Evolutionary conservation across 1,140 invertebrate species (phyloP).

Genomic region (Brachionus angularis): DNA sequence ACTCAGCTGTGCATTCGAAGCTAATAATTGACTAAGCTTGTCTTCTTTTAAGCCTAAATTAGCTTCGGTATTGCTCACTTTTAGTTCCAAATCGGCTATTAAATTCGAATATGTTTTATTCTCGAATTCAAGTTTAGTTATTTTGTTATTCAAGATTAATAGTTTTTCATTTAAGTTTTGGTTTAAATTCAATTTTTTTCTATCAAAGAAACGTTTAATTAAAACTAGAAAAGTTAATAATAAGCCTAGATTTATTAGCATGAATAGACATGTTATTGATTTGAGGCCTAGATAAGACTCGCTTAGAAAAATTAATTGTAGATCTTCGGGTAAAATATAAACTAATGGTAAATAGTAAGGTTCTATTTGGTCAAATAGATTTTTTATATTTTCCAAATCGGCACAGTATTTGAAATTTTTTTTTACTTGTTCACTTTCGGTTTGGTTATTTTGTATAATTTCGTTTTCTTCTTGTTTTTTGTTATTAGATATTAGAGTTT

Average conservation of each 20-base stretch:
- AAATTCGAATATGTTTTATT: background rate
- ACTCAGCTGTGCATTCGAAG: too few species aligned
- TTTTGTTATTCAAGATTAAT: background rate
- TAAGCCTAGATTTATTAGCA: background rate
- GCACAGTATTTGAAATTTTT: too few species aligned
- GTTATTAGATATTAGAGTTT: too few species aligned
- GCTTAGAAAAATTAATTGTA: slow-evolving; percentile 1
- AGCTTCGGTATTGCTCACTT: background rate
- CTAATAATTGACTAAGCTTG: too few species aligned
- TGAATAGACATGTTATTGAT: background rate
- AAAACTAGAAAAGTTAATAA: background rate
- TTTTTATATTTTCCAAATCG: too few species aligned
- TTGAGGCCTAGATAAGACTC: slow-evolving; percentile 4
- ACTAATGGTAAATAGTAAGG: slow-evolving; percentile 29
- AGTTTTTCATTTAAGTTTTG: slow-evolving; percentile 15
- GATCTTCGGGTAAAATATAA: slow-evolving; percentile 11
- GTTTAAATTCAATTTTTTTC: slow-evolving; percentile 21
- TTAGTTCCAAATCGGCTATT: slow-evolving; percentile 1
- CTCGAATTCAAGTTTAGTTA: slow-evolving; percentile 21
- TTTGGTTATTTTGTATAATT: too few species aligned
- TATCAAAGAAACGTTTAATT: background rate
- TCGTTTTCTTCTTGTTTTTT: too few species aligned
- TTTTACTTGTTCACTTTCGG: too few species aligned
- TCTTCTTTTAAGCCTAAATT: background rate
- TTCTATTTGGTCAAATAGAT: too few species aligned